A percentile compares a stretch with the other conserved stretches of the same genome.
These are phyloP conservation scores for Drosophila arawakana DNA, from an alignment of 1,140 invertebrate species.

Conservation along the genomic window DNA sequence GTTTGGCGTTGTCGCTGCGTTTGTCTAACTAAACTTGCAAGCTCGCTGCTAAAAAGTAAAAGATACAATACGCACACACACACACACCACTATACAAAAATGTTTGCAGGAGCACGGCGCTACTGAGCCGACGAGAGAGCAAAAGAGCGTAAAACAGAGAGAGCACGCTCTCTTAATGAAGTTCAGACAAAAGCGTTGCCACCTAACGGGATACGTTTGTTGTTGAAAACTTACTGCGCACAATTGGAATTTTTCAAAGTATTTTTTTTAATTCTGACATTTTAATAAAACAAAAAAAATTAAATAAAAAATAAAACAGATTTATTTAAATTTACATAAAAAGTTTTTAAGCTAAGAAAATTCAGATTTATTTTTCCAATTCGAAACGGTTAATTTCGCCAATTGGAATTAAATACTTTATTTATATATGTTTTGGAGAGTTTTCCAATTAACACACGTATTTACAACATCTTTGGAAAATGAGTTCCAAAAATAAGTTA, in stretches of 20 bases:
- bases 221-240: conserved; percentile 10
- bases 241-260: neutral
- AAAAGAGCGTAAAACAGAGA: conserved; percentile 14
- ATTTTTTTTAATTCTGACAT: too few relatives aligned
- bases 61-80: conserved; percentile 71
- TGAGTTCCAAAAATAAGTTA: neutral
- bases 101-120: conserved; percentile 69
- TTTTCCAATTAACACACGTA: neutral
- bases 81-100: conserved; percentile 45
- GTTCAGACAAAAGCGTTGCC: conserved; percentile 59
- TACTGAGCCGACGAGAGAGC: conserved; percentile 28
- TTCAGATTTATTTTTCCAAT: too few relatives aligned
- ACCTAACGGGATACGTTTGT: conserved; percentile 38
- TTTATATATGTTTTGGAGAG: too few relatives aligned
- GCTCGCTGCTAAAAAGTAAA: conserved; percentile 81
- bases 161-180: conserved; percentile 49
- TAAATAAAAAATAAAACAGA: too few relatives aligned
- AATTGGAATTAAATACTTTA: too few relatives aligned
- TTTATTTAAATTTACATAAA: too few relatives aligned
- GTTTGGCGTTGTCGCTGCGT: conserved; percentile 65
- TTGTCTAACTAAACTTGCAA: conserved; percentile 74
- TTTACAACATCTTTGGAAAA: neutral
- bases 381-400: too few relatives aligned
- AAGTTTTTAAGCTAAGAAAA: too few relatives aligned
- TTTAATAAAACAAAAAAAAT: too few relatives aligned